These are phyloP conservation scores for Lysandra coridon DNA, from an alignment of 2,888 invertebrate genomes.

Conservation along the genomic window DNA sequence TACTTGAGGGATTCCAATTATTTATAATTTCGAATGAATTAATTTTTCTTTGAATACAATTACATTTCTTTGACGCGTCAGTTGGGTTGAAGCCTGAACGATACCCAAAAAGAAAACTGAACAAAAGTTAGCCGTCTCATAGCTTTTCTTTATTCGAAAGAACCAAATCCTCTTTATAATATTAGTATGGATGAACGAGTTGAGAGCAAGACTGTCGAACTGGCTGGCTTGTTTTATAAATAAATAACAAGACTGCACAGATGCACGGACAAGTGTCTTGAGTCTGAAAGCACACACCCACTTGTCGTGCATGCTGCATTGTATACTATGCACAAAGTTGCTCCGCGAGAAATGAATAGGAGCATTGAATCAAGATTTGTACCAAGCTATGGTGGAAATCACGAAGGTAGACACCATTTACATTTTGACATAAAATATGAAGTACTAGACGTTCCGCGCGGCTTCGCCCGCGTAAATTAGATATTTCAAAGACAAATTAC, in stretches of 20 bases:
- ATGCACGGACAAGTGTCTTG: constrained; percentile 50
- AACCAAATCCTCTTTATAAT: neutral
- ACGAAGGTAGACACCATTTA: too few species aligned
- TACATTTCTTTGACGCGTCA: neutral
- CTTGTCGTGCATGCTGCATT: constrained; percentile 44
- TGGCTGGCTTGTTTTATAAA: constrained; percentile 56
- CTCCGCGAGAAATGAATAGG: constrained; percentile 1
- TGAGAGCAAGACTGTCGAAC: neutral
- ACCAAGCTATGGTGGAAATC: neutral
- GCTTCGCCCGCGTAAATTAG: too few species aligned
- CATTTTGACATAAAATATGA: too few species aligned
- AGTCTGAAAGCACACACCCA: constrained; percentile 38
- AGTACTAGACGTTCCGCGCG: too few species aligned
- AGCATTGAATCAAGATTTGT: constrained; percentile 9
- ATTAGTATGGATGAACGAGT: neutral
- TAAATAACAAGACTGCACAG: constrained; percentile 68
- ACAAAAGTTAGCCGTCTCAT: neutral
- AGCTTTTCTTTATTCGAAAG: neutral
- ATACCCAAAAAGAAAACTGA: neutral
- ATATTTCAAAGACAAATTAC: too few species aligned
- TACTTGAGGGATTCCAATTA: neutral
- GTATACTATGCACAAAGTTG: constrained; percentile 36
- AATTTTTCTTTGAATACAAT: neutral
- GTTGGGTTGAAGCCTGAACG: neutral
- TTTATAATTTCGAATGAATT: neutral